Conservation (phyloP, 2,888 invertebrate species). For the Anoplius nigerrimus region DNA sequence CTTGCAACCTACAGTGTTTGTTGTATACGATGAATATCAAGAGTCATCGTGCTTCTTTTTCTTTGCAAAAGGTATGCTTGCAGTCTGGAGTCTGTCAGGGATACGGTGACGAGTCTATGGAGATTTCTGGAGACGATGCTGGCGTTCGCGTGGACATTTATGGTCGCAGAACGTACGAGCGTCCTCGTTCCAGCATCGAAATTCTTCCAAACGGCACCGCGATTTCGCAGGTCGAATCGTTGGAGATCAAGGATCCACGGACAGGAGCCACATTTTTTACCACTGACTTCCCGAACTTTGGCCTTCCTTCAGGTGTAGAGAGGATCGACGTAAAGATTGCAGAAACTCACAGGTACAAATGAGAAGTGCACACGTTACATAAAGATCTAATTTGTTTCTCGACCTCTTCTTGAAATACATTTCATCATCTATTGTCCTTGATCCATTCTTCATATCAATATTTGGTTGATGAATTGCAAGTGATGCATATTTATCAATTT, state of each 20-base stretch:
- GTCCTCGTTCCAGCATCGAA: constrained; percentile 55
- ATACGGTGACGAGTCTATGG: constrained; percentile 74
- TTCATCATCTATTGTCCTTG: no score
- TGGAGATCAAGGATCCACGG: constrained; percentile 82
- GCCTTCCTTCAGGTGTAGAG: constrained; percentile 82
- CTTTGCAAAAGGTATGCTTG: constrained; percentile 65
- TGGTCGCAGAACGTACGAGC: constrained; percentile 57
- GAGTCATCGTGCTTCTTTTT: background rate
- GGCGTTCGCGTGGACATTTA: constrained; percentile 70
- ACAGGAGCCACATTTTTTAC: constrained; percentile 80
- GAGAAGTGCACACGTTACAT: no score
- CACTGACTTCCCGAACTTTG: constrained; percentile 84
- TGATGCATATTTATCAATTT: no score
- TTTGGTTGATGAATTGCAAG: no score
- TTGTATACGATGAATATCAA: background rate
- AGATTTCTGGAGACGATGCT: constrained; percentile 70
- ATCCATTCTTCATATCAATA: no score
- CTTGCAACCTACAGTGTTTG: background rate
- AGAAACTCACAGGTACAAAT: constrained; percentile 77
- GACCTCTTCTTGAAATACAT: no score
- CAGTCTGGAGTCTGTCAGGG: constrained; percentile 71
- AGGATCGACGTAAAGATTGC: constrained; percentile 81
- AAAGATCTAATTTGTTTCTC: no score
- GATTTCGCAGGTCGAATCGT: constrained; percentile 82
- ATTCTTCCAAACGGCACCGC: constrained; percentile 82